phyloP scores from a whole-genome alignment of 2,888 invertebrate genomes.

The Folsomia candida region DNA sequence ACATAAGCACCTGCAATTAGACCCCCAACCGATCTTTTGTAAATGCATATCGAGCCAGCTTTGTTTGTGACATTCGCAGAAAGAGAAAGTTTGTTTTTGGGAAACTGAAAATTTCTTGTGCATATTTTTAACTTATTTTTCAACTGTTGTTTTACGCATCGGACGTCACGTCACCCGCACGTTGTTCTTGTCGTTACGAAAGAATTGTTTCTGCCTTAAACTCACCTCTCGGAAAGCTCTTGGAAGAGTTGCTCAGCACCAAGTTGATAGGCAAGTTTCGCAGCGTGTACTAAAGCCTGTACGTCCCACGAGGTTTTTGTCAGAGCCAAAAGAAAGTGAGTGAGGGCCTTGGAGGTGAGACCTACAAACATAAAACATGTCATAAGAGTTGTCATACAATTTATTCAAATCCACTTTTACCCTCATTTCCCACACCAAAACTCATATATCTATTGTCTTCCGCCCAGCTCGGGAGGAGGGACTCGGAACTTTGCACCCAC shows the following conservation, averaged over 20 bases:
- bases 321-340: conserved; percentile 44
- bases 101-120: no score
- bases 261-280: conserved; percentile 43
- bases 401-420: background rate
- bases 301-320: conserved; percentile 39
- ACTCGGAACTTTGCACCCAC: no score
- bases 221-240: conserved; percentile 42
- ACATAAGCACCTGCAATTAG: no score
- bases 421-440: background rate
- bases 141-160: no score
- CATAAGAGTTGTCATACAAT: background rate
- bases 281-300: conserved; percentile 38
- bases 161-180: no score
- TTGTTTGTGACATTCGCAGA: no score
- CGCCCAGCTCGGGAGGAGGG: no score
- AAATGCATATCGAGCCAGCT: no score
- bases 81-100: no score
- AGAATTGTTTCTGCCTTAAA: background rate
- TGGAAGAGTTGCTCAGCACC: conserved; percentile 43
- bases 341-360: conserved; percentile 42
- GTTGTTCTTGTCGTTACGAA: no score
- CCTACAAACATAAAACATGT: conserved; percentile 22
- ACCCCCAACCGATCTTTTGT: no score
- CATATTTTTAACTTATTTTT: no score
- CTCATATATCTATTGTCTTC: background rate